Evolutionary conservation across 2,113 vertebrate genomes (phyloP).

Genomic region (Trogon surrucura): DNA sequence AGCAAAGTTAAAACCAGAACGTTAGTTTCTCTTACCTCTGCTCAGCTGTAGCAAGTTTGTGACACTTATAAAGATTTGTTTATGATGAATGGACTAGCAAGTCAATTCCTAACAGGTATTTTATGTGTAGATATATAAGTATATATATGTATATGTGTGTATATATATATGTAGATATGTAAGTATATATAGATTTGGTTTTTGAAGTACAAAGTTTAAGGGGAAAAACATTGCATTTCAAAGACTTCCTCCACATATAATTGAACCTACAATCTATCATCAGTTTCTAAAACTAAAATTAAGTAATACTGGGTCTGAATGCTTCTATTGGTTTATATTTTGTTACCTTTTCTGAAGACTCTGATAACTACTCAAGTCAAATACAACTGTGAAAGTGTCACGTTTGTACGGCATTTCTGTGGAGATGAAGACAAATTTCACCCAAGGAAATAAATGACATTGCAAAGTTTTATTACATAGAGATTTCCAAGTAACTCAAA

Average conservation of each 20-base stretch:
- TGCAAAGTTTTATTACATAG: background rate
- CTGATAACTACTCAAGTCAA: background rate
- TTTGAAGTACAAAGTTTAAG: background rate
- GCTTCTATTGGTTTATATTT: background rate
- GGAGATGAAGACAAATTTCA: background rate
- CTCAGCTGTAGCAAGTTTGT: background rate
- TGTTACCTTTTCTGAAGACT: background rate
- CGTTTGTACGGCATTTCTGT: background rate
- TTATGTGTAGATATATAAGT: background rate
- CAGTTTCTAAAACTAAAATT: background rate
- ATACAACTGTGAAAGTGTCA: background rate
- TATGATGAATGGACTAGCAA: background rate
- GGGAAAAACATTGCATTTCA: background rate
- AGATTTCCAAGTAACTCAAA: background rate
- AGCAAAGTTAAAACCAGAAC: background rate
- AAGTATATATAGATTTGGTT: background rate
- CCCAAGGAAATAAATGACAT: background rate
- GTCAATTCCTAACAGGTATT: background rate
- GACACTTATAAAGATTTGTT: background rate
- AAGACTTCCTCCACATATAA: background rate
- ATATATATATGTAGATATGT: background rate
- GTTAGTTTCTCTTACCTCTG: background rate
- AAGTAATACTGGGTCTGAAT: background rate
- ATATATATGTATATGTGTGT: background rate
- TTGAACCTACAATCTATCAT: background rate